phyloP scores from a whole-genome alignment of 2,888 invertebrate species.

The Laothoe populi region DNA sequence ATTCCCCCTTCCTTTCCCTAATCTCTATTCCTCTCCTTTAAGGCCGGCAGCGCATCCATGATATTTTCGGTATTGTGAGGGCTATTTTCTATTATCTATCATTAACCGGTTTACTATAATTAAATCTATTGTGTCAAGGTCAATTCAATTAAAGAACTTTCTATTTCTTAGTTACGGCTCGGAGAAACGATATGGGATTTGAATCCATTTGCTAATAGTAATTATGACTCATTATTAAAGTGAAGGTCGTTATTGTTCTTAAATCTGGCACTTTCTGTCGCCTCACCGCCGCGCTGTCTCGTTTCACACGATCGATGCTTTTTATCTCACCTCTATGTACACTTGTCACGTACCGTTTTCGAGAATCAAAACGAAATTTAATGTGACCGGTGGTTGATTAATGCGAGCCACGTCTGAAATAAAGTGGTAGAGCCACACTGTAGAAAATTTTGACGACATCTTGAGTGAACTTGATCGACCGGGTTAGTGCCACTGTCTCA shows the following conservation, averaged over 20 bases:
- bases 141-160: too few relatives aligned
- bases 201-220: not conserved
- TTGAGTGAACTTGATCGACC: too few relatives aligned
- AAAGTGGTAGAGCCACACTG: too few relatives aligned
- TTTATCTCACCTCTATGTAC: slow-evolving; percentile 33
- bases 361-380: slow-evolving; percentile 40
- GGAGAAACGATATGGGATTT: not conserved
- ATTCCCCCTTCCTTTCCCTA: too few relatives aligned
- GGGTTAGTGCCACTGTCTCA: too few relatives aligned
- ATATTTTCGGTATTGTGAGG: too few relatives aligned
- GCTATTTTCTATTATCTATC: too few relatives aligned
- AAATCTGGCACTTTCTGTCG: slow-evolving; percentile 3
- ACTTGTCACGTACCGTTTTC: slow-evolving; percentile 41
- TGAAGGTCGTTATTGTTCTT: slow-evolving; percentile 17
- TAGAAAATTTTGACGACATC: too few relatives aligned
- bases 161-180: not conserved
- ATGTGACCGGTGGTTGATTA: slow-evolving; percentile 34
- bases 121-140: not conserved
- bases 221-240: not conserved
- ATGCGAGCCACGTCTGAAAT: slow-evolving; percentile 37
- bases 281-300: slow-evolving; percentile 39
- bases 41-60: too few relatives aligned
- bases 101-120: too few relatives aligned
- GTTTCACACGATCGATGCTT: slow-evolving; percentile 32
- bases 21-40: too few relatives aligned